Conservation (phyloP, 1,140 invertebrate species). For the Apis florea region DNA sequence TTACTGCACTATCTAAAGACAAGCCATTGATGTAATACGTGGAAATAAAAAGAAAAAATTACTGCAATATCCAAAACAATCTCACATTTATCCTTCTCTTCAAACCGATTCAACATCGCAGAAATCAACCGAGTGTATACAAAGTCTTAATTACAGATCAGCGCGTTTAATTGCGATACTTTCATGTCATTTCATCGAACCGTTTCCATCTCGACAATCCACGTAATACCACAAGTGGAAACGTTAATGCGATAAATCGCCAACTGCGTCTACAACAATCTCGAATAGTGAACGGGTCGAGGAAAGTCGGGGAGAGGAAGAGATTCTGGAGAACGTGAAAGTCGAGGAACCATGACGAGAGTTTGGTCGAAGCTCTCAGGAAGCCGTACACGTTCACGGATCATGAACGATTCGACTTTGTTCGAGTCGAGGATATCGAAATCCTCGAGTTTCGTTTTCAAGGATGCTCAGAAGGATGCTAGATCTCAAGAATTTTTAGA, state of each 20-base stretch:
- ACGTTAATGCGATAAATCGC: slow-evolving; percentile 51
- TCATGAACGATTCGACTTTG: not conserved
- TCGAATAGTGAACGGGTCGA: not conserved
- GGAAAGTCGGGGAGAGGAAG: slow-evolving; percentile 17
- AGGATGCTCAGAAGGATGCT: not conserved
- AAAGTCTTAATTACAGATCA: not conserved
- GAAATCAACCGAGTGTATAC: not conserved
- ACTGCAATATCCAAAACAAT: too few species aligned
- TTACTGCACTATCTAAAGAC: too few species aligned
- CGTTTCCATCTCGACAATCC: slow-evolving; percentile 8
- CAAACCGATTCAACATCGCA: not conserved
- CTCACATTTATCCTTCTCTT: not conserved
- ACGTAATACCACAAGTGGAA: slow-evolving; percentile 36
- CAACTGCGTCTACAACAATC: slow-evolving; percentile 13
- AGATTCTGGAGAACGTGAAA: slow-evolving; percentile 18
- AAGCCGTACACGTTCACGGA: slow-evolving; percentile 20
- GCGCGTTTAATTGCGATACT: slow-evolving; percentile 3
- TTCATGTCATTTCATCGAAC: slow-evolving; percentile 14
- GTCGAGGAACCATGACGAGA: slow-evolving; percentile 29
- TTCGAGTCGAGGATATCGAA: not conserved
- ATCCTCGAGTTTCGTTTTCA: not conserved
- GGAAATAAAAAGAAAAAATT: too few species aligned
- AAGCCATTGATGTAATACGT: too few species aligned
- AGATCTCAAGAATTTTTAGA: not conserved
- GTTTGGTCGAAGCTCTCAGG: slow-evolving; percentile 20